A percentile compares a stretch with the other conserved stretches of the same genome.
phyloP scores from a whole-genome alignment of 2,113 vertebrate genomes.

The Menidia beryllina region DNA sequence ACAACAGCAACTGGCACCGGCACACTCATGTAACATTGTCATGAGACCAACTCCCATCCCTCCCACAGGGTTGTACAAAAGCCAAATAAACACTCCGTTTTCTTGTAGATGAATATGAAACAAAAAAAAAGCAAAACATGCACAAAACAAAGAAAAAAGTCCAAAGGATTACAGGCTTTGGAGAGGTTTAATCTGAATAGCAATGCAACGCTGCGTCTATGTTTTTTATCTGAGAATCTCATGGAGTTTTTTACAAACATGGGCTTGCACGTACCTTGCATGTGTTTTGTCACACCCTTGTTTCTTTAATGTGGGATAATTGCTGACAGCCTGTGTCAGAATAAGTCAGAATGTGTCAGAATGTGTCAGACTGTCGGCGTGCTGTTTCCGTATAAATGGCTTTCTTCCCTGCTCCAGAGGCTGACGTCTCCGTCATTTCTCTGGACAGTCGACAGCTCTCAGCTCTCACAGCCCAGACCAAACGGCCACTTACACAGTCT shows the following conservation, averaged over 20 bases:
- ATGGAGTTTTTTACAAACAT: neutral
- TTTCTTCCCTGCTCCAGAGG: conserved; percentile 1
- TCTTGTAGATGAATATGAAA: no score
- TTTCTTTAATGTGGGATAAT: conserved; percentile 23
- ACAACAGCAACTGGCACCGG: no score
- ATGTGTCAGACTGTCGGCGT: conserved; percentile 3
- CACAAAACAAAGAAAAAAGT: no score
- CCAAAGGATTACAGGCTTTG: no score
- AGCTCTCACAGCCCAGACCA: conserved; percentile 31
- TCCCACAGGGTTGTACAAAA: no score
- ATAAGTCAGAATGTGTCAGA: conserved; percentile 7
- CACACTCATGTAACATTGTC: no score
- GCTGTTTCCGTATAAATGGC: conserved; percentile 15
- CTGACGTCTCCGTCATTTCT: conserved; percentile 3
- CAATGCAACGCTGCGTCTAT: no score
- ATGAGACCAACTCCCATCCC: no score
- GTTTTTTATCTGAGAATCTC: no score
- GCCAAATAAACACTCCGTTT: no score
- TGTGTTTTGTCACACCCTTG: conserved; percentile 14
- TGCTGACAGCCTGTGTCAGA: conserved; percentile 12
- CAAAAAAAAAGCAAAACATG: no score
- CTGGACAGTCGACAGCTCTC: conserved; percentile 10
- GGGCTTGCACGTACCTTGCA: neutral
- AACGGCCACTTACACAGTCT: conserved; percentile 20
- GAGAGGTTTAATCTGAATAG: no score